These are phyloP conservation scores for Melanargia galathea DNA, from an alignment of 2,888 invertebrate species.

Conservation along the genomic window DNA sequence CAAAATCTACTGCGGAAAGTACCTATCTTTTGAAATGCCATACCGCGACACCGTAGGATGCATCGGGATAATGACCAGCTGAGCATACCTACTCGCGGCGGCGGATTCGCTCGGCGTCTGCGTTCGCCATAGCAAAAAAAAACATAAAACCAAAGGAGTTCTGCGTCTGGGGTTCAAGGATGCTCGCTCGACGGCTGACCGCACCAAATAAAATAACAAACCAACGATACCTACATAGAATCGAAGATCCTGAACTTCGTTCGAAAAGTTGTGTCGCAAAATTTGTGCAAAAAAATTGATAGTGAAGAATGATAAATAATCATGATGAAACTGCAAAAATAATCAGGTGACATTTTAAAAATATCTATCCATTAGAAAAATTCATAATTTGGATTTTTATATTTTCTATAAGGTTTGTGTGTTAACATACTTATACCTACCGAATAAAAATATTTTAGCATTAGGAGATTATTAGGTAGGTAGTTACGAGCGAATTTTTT, in stretches of 20 bases:
- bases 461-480: too few relatives aligned
- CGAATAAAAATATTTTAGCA: too few relatives aligned
- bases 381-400: too few relatives aligned
- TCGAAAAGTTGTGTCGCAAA: not conserved
- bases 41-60: not conserved
- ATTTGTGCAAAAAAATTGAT: too few relatives aligned
- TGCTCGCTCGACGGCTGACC: not conserved
- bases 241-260: not conserved
- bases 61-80: conserved; percentile 20
- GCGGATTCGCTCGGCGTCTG: conserved; percentile 7
- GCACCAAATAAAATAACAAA: conserved; percentile 9
- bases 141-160: conserved; percentile 21
- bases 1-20: not conserved
- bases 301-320: too few relatives aligned
- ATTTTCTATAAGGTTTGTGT: too few relatives aligned
- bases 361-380: too few relatives aligned
- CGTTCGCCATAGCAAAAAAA: conserved; percentile 24
- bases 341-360: too few relatives aligned
- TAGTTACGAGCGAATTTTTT: too few relatives aligned
- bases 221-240: not conserved
- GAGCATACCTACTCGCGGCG: conserved; percentile 20
- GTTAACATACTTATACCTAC: too few relatives aligned
- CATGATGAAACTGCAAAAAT: too few relatives aligned
- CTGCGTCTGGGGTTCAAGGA: conserved; percentile 25
- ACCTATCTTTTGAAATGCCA: not conserved